These are phyloP conservation scores for Drosophila stalkeri DNA, from an alignment of 2,888 invertebrate species.

Conservation along the genomic window DNA sequence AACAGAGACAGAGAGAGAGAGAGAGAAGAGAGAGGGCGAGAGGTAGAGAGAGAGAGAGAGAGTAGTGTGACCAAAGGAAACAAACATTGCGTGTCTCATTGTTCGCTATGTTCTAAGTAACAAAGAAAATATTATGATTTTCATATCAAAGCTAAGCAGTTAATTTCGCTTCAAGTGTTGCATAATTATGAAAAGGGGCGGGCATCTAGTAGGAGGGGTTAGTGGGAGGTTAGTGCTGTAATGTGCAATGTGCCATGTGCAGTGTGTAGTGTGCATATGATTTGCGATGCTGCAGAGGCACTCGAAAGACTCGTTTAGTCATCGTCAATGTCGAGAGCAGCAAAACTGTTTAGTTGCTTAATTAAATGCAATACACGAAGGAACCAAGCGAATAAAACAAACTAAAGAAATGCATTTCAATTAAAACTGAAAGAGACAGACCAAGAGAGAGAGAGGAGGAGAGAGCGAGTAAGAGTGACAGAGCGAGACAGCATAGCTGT, in stretches of 20 bases:
- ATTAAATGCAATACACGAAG: constrained; percentile 60
- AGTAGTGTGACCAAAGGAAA: constrained; percentile 44
- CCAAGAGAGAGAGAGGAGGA: background rate
- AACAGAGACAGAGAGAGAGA: background rate
- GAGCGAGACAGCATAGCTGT: background rate
- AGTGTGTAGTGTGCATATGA: constrained; percentile 36
- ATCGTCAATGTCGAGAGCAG: constrained; percentile 44
- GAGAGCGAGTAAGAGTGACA: background rate
- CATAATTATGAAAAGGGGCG: constrained; percentile 40
- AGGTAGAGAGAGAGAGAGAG: constrained; percentile 2
- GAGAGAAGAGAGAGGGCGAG: background rate
- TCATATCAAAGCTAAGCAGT: constrained; percentile 47
- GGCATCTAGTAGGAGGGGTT: background rate
- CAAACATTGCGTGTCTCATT: constrained; percentile 52
- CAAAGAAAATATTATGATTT: constrained; percentile 61
- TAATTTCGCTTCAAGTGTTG: constrained; percentile 46
- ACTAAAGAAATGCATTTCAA: constrained; percentile 66
- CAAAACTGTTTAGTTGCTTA: constrained; percentile 61
- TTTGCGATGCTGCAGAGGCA: constrained; percentile 40
- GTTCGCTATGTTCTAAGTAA: constrained; percentile 1
- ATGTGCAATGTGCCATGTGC: background rate
- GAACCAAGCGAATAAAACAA: constrained; percentile 34
- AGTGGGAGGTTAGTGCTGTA: no score
- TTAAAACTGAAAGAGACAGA: constrained; percentile 39
- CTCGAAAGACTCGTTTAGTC: constrained; percentile 34